Percentiles rank a stretch among this genome's conserved stretches.
Conservation (phyloP, 2,797 vertebrate genomes). For the Hapalemur alaotrensis region DNA sequence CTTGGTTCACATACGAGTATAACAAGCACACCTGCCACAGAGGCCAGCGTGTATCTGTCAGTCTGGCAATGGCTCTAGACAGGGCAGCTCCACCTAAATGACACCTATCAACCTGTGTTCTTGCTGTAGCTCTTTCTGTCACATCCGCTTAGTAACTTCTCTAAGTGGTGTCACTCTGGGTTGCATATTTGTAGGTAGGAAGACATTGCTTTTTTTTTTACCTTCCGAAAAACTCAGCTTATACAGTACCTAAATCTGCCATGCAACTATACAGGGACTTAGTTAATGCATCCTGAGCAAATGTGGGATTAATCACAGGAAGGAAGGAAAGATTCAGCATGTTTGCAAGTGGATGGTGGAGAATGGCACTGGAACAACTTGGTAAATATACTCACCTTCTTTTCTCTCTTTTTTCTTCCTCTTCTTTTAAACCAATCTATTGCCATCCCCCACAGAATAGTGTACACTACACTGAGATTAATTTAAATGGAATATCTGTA, state of each 20-base stretch:
- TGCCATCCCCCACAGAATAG: not conserved
- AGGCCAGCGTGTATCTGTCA: slow-evolving; percentile 43
- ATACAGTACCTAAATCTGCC: not conserved
- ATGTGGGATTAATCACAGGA: not conserved
- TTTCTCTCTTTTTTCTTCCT: not conserved
- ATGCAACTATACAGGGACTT: not conserved
- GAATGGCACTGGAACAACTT: not conserved
- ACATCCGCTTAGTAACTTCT: slow-evolving; percentile 42
- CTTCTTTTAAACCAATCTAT: not conserved
- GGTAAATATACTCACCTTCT: not conserved
- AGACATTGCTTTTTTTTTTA: not conserved
- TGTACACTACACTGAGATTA: not conserved
- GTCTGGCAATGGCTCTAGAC: not conserved
- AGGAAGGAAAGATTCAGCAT: not conserved
- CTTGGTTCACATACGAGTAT: not conserved
- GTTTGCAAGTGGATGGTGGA: not conserved
- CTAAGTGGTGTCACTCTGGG: not conserved
- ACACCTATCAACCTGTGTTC: slow-evolving; percentile 43
- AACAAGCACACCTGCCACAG: not conserved
- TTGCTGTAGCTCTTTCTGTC: slow-evolving; percentile 37
- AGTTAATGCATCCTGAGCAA: not conserved
- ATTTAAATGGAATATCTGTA: not conserved
- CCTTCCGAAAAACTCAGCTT: slow-evolving; percentile 23
- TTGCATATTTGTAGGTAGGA: slow-evolving; percentile 30
- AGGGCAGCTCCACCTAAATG: not conserved